A percentile compares a stretch with the other conserved stretches of the same genome.
Conservation (phyloP, 2,113 vertebrate genomes). For the Podiceps cristatus region DNA sequence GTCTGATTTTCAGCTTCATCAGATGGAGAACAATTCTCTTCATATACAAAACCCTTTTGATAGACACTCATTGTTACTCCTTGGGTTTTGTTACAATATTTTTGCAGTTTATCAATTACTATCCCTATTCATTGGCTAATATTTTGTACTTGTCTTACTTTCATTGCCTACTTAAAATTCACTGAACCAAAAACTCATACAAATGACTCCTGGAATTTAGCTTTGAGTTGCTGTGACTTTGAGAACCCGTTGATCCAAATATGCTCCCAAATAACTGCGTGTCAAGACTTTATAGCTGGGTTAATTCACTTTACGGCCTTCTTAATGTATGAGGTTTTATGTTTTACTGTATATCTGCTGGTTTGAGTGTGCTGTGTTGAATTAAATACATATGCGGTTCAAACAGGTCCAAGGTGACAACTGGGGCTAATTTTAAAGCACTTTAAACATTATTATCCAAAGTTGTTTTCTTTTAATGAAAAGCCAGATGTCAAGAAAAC, state of each 20-base stretch:
- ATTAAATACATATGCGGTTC: constrained; percentile 32
- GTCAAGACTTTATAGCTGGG: constrained; percentile 48
- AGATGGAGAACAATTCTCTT: neutral
- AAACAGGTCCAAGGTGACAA: constrained; percentile 46
- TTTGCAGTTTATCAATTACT: constrained; percentile 17
- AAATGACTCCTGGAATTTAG: constrained; percentile 7
- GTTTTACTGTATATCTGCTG: constrained; percentile 65
- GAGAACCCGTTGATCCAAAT: constrained; percentile 62
- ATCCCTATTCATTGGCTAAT: neutral
- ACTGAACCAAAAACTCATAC: constrained; percentile 25
- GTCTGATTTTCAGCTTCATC: neutral
- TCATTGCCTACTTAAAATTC: constrained; percentile 68
- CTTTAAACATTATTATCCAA: neutral
- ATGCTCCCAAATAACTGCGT: neutral
- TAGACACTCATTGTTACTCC: neutral
- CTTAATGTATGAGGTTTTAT: constrained; percentile 57
- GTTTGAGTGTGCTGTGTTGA: constrained; percentile 30
- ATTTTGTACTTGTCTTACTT: constrained; percentile 60
- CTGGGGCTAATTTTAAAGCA: constrained; percentile 23
- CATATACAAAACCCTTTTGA: neutral
- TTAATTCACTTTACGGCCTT: constrained; percentile 61
- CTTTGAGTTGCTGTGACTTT: constrained; percentile 47
- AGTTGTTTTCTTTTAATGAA: neutral
- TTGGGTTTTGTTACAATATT: neutral
- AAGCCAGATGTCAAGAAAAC: neutral